Evolutionary conservation across 1,140 invertebrate genomes (phyloP).

Genomic region (Ips nitidus): DNA sequence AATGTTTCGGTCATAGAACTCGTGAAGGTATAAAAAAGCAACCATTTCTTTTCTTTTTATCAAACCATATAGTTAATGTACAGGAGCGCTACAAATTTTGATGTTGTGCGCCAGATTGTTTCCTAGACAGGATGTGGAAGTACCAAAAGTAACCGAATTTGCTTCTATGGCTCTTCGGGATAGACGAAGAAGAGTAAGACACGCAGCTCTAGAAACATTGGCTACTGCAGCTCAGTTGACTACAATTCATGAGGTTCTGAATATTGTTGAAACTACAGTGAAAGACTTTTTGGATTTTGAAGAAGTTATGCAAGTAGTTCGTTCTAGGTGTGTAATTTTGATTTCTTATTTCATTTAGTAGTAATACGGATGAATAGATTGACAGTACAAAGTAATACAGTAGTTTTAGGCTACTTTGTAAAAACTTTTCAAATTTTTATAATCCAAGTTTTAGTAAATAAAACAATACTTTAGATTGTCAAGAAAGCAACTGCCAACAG

Average conservation of each 20-base stretch:
- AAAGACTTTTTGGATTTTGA: conserved; percentile 52
- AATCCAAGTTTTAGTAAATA: no score
- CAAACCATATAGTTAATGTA: no score
- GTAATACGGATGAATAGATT: no score
- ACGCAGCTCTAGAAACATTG: conserved; percentile 78
- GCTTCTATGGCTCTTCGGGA: conserved; percentile 65
- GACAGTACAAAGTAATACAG: no score
- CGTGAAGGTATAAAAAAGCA: conserved; percentile 36
- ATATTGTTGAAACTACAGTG: conserved; percentile 54
- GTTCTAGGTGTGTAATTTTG: conserved; percentile 53
- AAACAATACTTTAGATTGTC: no score
- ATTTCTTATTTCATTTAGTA: no score
- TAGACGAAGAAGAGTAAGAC: conserved; percentile 71
- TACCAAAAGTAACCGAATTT: conserved; percentile 60
- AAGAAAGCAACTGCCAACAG: conserved; percentile 47
- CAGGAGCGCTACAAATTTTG: conserved; percentile 72
- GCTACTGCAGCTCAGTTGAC: conserved; percentile 76
- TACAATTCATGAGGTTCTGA: conserved; percentile 56
- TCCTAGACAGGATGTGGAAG: conserved; percentile 79
- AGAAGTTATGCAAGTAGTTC: conserved; percentile 56
- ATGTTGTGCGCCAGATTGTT: conserved; percentile 77
- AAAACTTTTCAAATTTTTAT: no score
- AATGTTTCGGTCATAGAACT: conserved; percentile 36
- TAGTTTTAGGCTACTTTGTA: no score
- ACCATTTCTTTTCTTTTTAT: no score